Conservation (phyloP, 2,113 vertebrate species). For the Colistium nudipinnis region DNA sequence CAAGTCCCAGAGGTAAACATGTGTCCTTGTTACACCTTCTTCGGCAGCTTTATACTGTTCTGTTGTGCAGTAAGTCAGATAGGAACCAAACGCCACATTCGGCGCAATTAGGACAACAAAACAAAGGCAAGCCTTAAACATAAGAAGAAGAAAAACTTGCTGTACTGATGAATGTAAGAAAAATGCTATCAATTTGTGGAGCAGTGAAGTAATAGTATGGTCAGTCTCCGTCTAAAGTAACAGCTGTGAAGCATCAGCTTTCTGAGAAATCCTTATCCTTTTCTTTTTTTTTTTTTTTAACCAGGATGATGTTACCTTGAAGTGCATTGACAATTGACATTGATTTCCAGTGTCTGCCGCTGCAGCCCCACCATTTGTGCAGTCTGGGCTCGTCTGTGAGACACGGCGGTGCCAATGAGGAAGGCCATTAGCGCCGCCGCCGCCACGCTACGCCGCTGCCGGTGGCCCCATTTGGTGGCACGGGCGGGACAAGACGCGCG, state of each 20-base stretch:
- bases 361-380: conserved; percentile 44
- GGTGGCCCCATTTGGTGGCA: conserved; percentile 21
- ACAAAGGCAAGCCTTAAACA: not conserved
- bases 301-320: conserved; percentile 71
- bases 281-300: no score
- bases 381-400: conserved; percentile 59
- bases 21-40: no score
- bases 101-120: no score
- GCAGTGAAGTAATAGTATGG: not conserved
- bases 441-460: not conserved
- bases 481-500: conserved; percentile 2
- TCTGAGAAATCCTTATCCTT: conserved; percentile 51
- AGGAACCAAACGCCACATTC: no score
- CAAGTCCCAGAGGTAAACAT: no score
- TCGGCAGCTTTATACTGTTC: no score
- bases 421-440: conserved; percentile 34
- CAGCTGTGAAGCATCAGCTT: conserved; percentile 28
- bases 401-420: conserved; percentile 71
- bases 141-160: not conserved
- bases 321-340: conserved; percentile 76
- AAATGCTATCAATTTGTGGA: not conserved
- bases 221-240: conserved; percentile 15
- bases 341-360: conserved; percentile 77
- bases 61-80: no score
- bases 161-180: not conserved